Percentiles rank a stretch among this genome's conserved stretches.
These are phyloP conservation scores for Silurus lanzhouensis DNA, from an alignment of 2,797 vertebrate genomes.

Conservation along the genomic window DNA sequence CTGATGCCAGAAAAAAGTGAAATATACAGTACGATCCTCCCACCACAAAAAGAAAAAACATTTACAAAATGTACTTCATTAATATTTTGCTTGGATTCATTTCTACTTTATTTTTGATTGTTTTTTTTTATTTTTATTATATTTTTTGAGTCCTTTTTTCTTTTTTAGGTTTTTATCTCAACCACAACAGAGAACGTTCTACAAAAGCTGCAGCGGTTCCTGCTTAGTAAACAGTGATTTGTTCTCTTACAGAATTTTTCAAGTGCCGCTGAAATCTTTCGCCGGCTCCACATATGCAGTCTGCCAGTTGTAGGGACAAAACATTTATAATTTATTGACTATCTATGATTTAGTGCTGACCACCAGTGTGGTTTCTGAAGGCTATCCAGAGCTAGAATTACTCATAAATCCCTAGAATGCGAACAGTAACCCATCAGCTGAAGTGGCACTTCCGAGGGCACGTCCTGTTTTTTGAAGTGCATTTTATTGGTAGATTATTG, in stretches of 20 bases:
- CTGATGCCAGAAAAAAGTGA: background rate
- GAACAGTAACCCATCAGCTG: background rate
- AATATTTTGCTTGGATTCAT: too few relatives aligned
- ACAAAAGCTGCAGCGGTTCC: background rate
- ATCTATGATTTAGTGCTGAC: conserved; percentile 5
- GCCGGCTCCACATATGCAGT: background rate
- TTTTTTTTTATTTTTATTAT: too few relatives aligned
- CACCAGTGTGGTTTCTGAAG: conserved; percentile 11
- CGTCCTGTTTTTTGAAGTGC: background rate
- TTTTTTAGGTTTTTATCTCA: too few relatives aligned
- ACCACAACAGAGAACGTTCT: too few relatives aligned
- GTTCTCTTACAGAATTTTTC: background rate
- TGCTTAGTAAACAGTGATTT: conserved; percentile 1
- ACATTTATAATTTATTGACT: conserved; percentile 19
- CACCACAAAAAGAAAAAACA: background rate
- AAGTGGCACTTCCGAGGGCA: background rate
- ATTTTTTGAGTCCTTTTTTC: too few relatives aligned
- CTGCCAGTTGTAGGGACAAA: background rate
- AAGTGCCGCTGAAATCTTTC: background rate
- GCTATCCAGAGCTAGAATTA: background rate
- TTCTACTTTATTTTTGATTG: too few relatives aligned
- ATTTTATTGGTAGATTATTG: background rate
- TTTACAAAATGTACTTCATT: too few relatives aligned
- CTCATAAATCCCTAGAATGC: conserved; percentile 1
- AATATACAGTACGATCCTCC: background rate